phyloP scores from a whole-genome alignment of 30 jellyfish, hydroid and myxozoan species.

The Clytia hemisphaerica region DNA sequence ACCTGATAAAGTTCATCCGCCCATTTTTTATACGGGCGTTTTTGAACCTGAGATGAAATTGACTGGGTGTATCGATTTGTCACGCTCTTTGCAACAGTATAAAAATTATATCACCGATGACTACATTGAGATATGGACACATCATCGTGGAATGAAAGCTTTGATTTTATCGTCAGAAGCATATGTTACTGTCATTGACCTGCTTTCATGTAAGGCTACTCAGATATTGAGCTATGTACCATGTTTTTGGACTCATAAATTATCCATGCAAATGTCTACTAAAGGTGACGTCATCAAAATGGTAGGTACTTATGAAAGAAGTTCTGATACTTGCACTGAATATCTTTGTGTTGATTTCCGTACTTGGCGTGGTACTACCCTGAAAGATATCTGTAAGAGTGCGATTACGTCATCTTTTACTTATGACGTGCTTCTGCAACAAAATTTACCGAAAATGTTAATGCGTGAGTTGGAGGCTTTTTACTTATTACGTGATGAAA shows the following conservation, averaged over 20 bases:
- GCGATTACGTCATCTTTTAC: no score
- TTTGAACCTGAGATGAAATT: background rate
- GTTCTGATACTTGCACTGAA: no score
- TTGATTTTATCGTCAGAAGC: slow-evolving; percentile 1
- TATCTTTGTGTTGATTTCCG: background rate
- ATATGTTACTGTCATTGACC: slow-evolving; percentile 13
- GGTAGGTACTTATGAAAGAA: slow-evolving; percentile 7
- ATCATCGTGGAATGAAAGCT: background rate
- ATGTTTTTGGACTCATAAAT: slow-evolving; percentile 19
- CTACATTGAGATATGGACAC: background rate
- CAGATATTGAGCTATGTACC: slow-evolving; percentile 18
- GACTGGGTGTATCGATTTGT: background rate
- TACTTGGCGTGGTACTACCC: slow-evolving; percentile 15
- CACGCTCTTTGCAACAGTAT: background rate
- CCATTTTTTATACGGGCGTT: background rate
- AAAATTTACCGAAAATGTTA: no score
- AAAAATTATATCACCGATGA: background rate
- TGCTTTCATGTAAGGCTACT: background rate
- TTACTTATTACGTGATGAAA: no score
- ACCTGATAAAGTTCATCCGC: background rate
- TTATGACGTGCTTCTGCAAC: no score
- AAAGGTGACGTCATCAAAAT: slow-evolving; percentile 20
- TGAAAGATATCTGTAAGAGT: background rate
- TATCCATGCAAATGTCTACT: background rate
- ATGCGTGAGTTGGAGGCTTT: no score